A percentile compares a stretch with the other conserved stretches of the same genome.
Conservation (phyloP, 2,888 invertebrate genomes). For the Pristionchus fissidentatus region DNA sequence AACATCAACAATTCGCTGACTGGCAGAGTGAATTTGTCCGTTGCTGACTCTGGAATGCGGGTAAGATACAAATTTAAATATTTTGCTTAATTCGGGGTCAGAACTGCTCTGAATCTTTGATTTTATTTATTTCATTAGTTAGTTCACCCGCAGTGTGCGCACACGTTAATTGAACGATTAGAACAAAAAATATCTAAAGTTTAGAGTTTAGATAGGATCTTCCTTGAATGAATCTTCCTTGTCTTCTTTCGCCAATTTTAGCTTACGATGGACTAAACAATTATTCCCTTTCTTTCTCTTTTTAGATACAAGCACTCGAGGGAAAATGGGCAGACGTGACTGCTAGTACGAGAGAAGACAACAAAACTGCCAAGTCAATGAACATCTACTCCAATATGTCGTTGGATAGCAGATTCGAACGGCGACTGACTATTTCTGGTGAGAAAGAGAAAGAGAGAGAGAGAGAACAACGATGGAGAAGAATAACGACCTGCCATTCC, state of each 20-base stretch:
- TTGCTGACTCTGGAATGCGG: slow-evolving; percentile 37
- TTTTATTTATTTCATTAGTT: too few relatives aligned
- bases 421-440: slow-evolving; percentile 28
- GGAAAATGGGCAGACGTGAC: slow-evolving; percentile 44
- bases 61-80: too few relatives aligned
- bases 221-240: not conserved
- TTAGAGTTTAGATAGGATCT: too few relatives aligned
- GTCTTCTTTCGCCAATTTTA: not conserved
- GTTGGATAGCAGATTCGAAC: not conserved
- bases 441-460: not conserved
- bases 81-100: not conserved
- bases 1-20: slow-evolving; percentile 29
- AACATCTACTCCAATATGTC: slow-evolving; percentile 41
- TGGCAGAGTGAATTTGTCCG: slow-evolving; percentile 21
- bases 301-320: slow-evolving; percentile 35
- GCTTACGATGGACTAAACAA: not conserved
- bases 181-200: too few relatives aligned
- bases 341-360: slow-evolving; percentile 7
- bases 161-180: too few relatives aligned
- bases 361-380: slow-evolving; percentile 22
- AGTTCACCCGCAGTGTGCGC: too few relatives aligned
- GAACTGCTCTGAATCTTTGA: not conserved
- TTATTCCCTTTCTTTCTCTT: not conserved
- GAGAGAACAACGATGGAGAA: not conserved
- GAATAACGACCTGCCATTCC: not conserved